These are phyloP conservation scores for Drosophila paranaensis DNA, from an alignment of 2,888 invertebrate species.

Conservation along the genomic window DNA sequence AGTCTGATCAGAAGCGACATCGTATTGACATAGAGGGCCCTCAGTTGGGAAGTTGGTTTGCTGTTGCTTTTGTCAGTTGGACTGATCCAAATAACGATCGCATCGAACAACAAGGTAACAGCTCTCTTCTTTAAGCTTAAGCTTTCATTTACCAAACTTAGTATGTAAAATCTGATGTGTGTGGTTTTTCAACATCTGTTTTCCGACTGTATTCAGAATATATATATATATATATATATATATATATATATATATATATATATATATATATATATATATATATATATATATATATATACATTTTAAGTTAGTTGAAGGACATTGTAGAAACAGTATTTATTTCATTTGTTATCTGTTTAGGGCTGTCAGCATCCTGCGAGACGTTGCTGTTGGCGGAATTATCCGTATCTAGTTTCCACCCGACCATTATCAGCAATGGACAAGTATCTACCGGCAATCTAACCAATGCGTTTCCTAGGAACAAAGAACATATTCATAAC, in stretches of 20 bases:
- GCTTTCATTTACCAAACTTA: neutral
- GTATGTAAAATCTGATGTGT: too few species aligned
- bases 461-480: conserved; percentile 73
- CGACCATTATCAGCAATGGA: conserved; percentile 82
- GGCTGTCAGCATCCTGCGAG: conserved; percentile 88
- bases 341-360: conserved; percentile 82
- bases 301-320: too few species aligned
- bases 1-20: conserved; percentile 87
- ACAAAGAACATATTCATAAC: conserved; percentile 12
- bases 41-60: conserved; percentile 92
- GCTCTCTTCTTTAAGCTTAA: neutral
- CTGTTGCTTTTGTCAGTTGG: conserved; percentile 91
- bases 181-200: too few species aligned
- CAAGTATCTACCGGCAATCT: conserved; percentile 80
- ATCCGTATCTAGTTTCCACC: conserved; percentile 86
- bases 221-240: too few species aligned
- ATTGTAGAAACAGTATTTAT: too few species aligned
- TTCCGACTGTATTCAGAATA: too few species aligned
- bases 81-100: conserved; percentile 89
- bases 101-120: conserved; percentile 90
- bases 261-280: too few species aligned
- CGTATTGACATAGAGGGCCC: conserved; percentile 88
- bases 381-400: conserved; percentile 88
- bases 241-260: too few species aligned
- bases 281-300: too few species aligned